Conservation (phyloP, 2,888 invertebrate species). For the Choristoneura rosaceana region DNA sequence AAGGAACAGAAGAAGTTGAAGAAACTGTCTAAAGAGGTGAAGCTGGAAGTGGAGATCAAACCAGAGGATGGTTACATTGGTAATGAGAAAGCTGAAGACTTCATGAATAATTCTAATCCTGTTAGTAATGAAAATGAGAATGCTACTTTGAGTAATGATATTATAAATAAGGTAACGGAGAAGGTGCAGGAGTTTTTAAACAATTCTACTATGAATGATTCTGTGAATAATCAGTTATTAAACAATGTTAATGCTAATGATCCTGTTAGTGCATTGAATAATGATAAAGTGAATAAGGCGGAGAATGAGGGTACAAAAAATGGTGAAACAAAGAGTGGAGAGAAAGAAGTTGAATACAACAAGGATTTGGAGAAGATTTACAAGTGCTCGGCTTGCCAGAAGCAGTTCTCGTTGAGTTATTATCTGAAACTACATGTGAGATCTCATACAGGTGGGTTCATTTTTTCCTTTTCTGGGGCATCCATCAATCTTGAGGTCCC, state of each 20-base stretch:
- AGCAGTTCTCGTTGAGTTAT: slow-evolving; percentile 75
- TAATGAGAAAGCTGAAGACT: slow-evolving; percentile 62
- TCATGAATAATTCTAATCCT: slow-evolving; percentile 43
- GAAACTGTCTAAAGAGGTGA: slow-evolving; percentile 50
- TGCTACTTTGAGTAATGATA: background rate
- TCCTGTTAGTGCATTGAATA: slow-evolving; percentile 15
- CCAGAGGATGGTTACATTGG: slow-evolving; percentile 79
- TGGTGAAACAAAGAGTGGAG: slow-evolving; percentile 24
- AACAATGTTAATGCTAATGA: slow-evolving; percentile 21
- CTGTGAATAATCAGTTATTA: no score
- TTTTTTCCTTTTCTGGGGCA: background rate
- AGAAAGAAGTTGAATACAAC: slow-evolving; percentile 33
- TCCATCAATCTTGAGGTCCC: no score
- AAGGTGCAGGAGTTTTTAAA: background rate
- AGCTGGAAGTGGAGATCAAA: slow-evolving; percentile 67
- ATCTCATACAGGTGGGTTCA: slow-evolving; percentile 72
- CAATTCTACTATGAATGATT: slow-evolving; percentile 12
- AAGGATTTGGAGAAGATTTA: slow-evolving; percentile 70
- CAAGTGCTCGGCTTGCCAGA: slow-evolving; percentile 77
- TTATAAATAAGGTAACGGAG: slow-evolving; percentile 36
- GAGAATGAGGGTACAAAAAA: slow-evolving; percentile 32
- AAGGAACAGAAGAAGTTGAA: slow-evolving; percentile 67
- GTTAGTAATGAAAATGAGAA: slow-evolving; percentile 13
- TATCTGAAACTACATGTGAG: slow-evolving; percentile 77
- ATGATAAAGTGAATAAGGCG: slow-evolving; percentile 41